A percentile compares a stretch with the other conserved stretches of the same genome.
Evolutionary conservation across 2,888 invertebrate genomes (phyloP).

Genomic region (Cheilosia scutellata): DNA sequence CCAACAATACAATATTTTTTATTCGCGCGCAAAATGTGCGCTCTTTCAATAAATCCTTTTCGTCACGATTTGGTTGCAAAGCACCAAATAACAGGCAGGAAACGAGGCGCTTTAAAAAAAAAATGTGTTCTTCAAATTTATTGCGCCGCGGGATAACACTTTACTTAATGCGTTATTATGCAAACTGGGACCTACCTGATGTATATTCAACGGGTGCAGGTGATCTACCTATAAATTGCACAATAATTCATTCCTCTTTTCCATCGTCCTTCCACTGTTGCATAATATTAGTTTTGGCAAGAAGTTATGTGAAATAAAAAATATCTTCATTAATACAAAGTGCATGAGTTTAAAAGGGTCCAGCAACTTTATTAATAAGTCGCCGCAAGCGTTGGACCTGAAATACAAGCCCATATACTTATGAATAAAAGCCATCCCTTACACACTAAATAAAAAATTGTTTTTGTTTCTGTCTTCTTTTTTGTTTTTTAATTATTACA

Average conservation of each 20-base stretch:
- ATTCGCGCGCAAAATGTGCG: constrained; percentile 6
- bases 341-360: constrained; percentile 21
- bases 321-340: constrained; percentile 46
- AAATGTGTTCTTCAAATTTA: constrained; percentile 23
- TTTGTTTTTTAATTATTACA: constrained; percentile 42
- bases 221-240: constrained; percentile 7
- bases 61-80: constrained; percentile 16
- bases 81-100: constrained; percentile 26
- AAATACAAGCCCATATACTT: background rate
- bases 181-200: background rate
- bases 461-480: background rate
- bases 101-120: constrained; percentile 9
- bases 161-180: constrained; percentile 31
- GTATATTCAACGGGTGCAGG: background rate
- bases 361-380: constrained; percentile 44
- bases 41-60: constrained; percentile 33
- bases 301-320: background rate
- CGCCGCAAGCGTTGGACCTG: background rate
- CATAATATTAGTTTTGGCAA: too few species aligned
- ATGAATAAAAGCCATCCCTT: background rate
- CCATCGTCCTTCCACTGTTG: background rate
- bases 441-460: background rate
- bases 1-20: background rate
- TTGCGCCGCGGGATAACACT: constrained; percentile 27
- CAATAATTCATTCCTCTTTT: constrained; percentile 23